Evolutionary conservation across 2,113 vertebrate genomes (phyloP), one percentile per base, ranked within the genome.

Genomic region (Aptenodytes forsteri): DNA sequence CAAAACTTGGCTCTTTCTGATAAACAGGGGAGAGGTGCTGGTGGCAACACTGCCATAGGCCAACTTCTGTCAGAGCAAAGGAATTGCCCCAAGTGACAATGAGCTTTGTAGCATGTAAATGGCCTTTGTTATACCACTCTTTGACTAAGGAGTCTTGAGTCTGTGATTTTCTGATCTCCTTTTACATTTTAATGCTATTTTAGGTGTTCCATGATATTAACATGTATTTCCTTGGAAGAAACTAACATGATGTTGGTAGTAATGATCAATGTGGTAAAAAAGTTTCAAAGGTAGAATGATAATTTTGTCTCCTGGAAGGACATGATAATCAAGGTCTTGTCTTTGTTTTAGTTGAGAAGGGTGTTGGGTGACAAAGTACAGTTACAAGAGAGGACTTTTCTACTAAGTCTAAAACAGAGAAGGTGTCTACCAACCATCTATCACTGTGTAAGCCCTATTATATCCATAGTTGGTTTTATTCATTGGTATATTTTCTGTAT

Each of bases 1-100:
- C 19, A 89, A 94, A 96, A 66, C 29, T 52, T 91, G 73, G 25
- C 77, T 94, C 27, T 91, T 90, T 92, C 67, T 64, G 49, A 90
- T 54, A 95, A 97, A 88, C 26, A 76, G 44, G 52, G 69, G 59
- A 89, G 54, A 94, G 47, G 49, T 65, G 58, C 47, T 90, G 54
- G 73, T 83, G 75, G 58, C 82, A 80, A 7, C 55, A 26, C 19
- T 83, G 46, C 56, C 80, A 82, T 25, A 79, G 80, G 85, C 71
- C 70, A 92, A 26, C 40, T 93, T 94, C 42, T 70, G 50, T 67
- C 77, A 89, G 40, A 69, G 34, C 36, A 85, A 71, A 88, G 67
- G 25, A 72, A 69, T 89, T 50, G 25, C 23, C 91, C 22, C 9
- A 2, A 85, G 62, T 70, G 66, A 30, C 47, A 93, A 40, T 66